Evolutionary conservation across 2,797 vertebrate species (phyloP), one percentile per base, ranked within the genome.

Genomic region (Psittacula derbiana): DNA sequence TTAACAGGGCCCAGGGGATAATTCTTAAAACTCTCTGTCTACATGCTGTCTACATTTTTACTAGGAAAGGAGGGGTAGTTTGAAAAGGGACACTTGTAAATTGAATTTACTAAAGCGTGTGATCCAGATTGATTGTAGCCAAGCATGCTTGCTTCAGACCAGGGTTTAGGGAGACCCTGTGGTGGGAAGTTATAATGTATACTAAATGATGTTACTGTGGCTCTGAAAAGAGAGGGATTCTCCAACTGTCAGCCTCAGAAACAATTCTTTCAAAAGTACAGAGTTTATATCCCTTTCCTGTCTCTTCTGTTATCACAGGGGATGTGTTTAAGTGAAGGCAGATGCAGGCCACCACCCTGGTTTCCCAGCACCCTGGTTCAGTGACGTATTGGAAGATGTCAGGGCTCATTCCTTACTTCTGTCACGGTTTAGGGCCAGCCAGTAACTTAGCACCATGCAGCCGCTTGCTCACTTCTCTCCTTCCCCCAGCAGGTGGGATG

Each of bases 1-100:
- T 96, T 97, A 96, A 94, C 79, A 95, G 94, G 52, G 85, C 97
- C 91, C 95, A 80, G 10, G 91, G 97, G 96, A 97, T 89, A 94
- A 93, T 93, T 92, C 95, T 89, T 95, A 97, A 97, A 96, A 95
- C 90, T 96, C 86, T 90, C 96, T 97, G 91, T 96, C 97, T 93
- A 71, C 84, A 93, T 90, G 60, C 66, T 84, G 91, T 90, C 82
- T 93, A 57, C 85, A 41, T 88, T 96, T 95, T 92, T 83, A 88
- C 53, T 79, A 80, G 76, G 70, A 72, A 84, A 93, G 73, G 93
- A 97, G 76, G 95, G 73, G 91, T 94, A 91, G 94, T 96, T 96
- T 97, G 95, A 89, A 89, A 82, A 97, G 80, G 78, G 82, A 94
- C 89, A 88, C 79, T 92, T 97, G 53, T 94, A 96, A 96, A 97